These are phyloP conservation scores for Lysiphlebus fabarum DNA, from an alignment of 1,140 invertebrate genomes.

Conservation along the genomic window DNA sequence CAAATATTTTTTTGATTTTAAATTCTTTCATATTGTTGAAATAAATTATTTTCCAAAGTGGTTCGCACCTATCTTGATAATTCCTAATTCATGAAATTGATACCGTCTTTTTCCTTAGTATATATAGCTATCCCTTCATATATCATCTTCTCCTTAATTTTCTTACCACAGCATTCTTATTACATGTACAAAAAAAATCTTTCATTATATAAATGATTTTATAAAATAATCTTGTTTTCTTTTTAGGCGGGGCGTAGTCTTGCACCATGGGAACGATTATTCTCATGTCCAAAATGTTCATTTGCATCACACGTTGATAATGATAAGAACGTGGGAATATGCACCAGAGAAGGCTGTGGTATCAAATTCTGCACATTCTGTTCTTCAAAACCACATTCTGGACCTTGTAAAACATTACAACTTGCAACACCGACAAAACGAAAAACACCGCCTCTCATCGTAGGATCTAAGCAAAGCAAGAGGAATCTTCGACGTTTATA, in stretches of 20 bases:
- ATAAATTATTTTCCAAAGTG: no score
- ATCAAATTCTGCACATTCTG: conserved; percentile 49
- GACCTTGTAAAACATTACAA: conserved; percentile 47
- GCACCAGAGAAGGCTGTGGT: conserved; percentile 44
- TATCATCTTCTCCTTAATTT: no score
- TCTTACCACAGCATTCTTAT: no score
- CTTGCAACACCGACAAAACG: conserved; percentile 51
- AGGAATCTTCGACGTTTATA: conserved; percentile 46
- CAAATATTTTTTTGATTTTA: no score
- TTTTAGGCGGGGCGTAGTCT: conserved; percentile 49
- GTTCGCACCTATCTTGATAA: no score
- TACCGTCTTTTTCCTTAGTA: no score
- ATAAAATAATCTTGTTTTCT: conserved; percentile 23
- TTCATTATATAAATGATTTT: no score
- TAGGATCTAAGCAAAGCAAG: conserved; percentile 49
- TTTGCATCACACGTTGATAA: conserved; percentile 47
- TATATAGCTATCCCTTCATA: no score
- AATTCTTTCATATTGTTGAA: no score
- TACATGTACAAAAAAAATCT: no score
- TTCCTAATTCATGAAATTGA: no score
- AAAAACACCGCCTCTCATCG: conserved; percentile 38
- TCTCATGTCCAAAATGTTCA: conserved; percentile 47
- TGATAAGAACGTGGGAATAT: conserved; percentile 45
- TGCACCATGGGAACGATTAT: conserved; percentile 41
- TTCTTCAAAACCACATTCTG: conserved; percentile 44